Percentiles rank a stretch among this genome's conserved stretches.
phyloP scores from a whole-genome alignment of 2,113 vertebrate genomes.

The Apteryx mantelli region DNA sequence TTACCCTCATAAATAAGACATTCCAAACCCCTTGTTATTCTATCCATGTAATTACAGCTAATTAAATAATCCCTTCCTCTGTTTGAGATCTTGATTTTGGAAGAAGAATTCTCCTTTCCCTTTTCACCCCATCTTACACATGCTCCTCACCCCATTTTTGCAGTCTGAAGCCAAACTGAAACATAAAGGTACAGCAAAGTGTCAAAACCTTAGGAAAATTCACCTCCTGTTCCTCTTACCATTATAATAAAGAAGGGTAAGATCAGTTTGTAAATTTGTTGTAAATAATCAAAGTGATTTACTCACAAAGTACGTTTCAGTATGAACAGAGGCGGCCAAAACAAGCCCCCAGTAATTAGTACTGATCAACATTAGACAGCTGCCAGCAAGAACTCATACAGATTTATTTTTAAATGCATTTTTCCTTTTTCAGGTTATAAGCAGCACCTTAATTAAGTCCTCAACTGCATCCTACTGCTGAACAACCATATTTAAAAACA shows the following conservation, averaged over 20 bases:
- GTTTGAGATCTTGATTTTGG: not conserved
- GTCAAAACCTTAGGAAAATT: not conserved
- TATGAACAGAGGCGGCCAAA: not conserved
- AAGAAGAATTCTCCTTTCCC: not conserved
- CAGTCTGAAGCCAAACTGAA: not conserved
- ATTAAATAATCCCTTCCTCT: not conserved
- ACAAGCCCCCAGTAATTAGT: not conserved
- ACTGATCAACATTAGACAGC: not conserved
- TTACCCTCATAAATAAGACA: not conserved
- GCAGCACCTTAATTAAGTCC: not conserved
- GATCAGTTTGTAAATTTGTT: not conserved
- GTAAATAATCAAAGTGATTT: too few relatives aligned
- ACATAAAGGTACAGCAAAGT: not conserved
- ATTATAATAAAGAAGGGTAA: not conserved
- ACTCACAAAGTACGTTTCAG: not conserved
- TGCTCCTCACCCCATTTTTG: not conserved
- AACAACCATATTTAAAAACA: not conserved
- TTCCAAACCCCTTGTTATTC: not conserved
- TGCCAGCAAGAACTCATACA: not conserved
- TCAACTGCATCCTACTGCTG: not conserved
- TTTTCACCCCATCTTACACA: not conserved
- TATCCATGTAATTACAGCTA: not conserved
- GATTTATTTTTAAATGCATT: not conserved
- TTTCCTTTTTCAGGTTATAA: not conserved
- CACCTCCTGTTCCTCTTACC: not conserved